A percentile compares a stretch with the other conserved stretches of the same genome.
These are phyloP conservation scores for Telenomus remus DNA, from an alignment of 1,140 invertebrate genomes.

Conservation along the genomic window DNA sequence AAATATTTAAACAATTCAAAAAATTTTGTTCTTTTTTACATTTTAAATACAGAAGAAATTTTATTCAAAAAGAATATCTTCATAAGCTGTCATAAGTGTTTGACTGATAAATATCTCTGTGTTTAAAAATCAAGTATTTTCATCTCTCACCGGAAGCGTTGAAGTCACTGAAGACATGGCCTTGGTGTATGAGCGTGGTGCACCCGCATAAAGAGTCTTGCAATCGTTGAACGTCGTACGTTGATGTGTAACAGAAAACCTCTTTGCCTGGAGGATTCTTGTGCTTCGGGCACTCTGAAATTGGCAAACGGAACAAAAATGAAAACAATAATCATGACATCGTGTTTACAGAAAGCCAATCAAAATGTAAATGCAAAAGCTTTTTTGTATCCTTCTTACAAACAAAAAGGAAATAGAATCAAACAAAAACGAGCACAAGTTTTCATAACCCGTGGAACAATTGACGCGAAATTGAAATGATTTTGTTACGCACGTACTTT, in stretches of 20 bases:
- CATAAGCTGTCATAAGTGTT: too few relatives aligned
- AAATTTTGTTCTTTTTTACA: too few relatives aligned
- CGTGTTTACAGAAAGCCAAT: conserved; percentile 26
- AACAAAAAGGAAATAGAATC: too few relatives aligned
- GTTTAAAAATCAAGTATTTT: conserved; percentile 2
- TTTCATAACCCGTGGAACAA: conserved; percentile 19
- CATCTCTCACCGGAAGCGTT: conserved; percentile 67
- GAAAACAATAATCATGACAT: conserved; percentile 14
- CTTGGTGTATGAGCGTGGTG: conserved; percentile 70
- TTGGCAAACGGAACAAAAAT: conserved; percentile 37
- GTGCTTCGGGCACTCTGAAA: conserved; percentile 69
- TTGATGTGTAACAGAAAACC: conserved; percentile 70
- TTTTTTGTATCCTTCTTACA: not conserved
- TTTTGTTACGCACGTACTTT: conserved; percentile 35
- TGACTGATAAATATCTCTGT: too few relatives aligned
- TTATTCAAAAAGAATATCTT: too few relatives aligned
- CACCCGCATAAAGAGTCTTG: conserved; percentile 68
- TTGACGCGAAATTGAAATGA: conserved; percentile 17
- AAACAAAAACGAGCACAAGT: not conserved
- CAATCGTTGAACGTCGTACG: conserved; percentile 54
- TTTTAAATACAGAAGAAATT: not conserved
- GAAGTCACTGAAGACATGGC: conserved; percentile 67
- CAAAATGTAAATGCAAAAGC: conserved; percentile 18
- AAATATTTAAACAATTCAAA: too few relatives aligned
- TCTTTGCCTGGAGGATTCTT: conserved; percentile 66